Conservation (phyloP, 2,113 vertebrate genomes). For the Dicerorhinus sumatrensis region DNA sequence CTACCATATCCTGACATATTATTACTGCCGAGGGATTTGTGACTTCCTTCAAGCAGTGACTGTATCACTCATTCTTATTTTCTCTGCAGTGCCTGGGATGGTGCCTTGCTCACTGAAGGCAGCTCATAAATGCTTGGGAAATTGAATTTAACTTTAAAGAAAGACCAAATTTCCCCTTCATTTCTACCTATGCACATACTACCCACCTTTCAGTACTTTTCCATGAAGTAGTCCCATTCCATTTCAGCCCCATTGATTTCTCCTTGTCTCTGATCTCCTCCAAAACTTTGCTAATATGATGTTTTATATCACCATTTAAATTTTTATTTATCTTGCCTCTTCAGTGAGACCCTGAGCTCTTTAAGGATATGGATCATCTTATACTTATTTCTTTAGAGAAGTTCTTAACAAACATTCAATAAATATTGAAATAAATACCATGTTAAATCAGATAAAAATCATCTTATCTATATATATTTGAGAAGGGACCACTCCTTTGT, state of each 20-base stretch:
- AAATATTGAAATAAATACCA: conserved; percentile 32
- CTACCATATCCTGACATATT: neutral
- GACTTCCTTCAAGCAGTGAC: neutral
- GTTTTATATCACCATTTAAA: neutral
- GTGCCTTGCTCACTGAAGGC: neutral
- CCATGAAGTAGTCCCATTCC: neutral
- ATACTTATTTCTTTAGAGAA: neutral
- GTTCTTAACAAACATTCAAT: conserved; percentile 4
- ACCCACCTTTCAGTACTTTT: neutral
- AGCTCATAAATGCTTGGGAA: neutral
- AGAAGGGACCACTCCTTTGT: neutral
- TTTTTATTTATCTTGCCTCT: neutral
- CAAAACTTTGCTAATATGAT: neutral
- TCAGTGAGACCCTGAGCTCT: neutral
- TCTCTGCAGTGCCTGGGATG: neutral
- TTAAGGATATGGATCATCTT: neutral
- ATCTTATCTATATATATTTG: neutral
- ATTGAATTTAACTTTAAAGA: conserved; percentile 3
- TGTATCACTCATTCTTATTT: neutral
- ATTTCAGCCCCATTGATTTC: neutral
- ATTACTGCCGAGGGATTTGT: too few species aligned
- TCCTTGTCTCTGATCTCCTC: neutral
- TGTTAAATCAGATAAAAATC: neutral
- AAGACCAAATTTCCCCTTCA: neutral
- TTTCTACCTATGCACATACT: neutral